These are phyloP conservation scores for Pterostichus madidus DNA, from an alignment of 2,888 invertebrate species.

Conservation along the genomic window DNA sequence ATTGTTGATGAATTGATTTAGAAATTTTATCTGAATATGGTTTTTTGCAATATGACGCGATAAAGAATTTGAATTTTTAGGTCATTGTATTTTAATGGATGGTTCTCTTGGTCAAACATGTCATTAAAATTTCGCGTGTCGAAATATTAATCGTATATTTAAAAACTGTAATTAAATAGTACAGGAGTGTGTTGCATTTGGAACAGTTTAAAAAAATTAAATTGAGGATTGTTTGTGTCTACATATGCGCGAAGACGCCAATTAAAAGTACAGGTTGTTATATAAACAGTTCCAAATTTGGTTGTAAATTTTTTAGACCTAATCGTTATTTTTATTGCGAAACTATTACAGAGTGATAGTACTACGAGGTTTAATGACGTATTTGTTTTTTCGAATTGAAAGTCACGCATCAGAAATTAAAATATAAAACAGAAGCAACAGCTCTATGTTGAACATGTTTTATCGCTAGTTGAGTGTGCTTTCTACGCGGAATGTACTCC, in stretches of 20 bases:
- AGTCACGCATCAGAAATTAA: constrained; percentile 54
- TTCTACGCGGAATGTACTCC: constrained; percentile 53
- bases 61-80: constrained; percentile 18
- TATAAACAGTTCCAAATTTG: constrained; percentile 49
- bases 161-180: constrained; percentile 10
- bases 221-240: constrained; percentile 28
- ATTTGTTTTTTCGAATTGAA: constrained; percentile 30
- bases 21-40: constrained; percentile 29
- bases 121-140: constrained; percentile 41
- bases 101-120: constrained; percentile 25
- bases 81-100: constrained; percentile 44
- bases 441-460: constrained; percentile 9
- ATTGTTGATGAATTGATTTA: constrained; percentile 20
- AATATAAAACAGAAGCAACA: constrained; percentile 41
- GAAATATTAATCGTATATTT: constrained; percentile 20
- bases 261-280: constrained; percentile 54
- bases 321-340: constrained; percentile 42
- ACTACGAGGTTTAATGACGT: constrained; percentile 29
- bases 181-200: neutral
- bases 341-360: constrained; percentile 4
- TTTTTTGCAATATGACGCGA: constrained; percentile 35
- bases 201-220: constrained; percentile 21
- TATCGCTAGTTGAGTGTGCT: constrained; percentile 11
- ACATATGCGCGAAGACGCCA: constrained; percentile 51
- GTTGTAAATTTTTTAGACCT: constrained; percentile 19